Conservation (phyloP, 2,113 vertebrate species). For the Urocitellus parryii region DNA sequence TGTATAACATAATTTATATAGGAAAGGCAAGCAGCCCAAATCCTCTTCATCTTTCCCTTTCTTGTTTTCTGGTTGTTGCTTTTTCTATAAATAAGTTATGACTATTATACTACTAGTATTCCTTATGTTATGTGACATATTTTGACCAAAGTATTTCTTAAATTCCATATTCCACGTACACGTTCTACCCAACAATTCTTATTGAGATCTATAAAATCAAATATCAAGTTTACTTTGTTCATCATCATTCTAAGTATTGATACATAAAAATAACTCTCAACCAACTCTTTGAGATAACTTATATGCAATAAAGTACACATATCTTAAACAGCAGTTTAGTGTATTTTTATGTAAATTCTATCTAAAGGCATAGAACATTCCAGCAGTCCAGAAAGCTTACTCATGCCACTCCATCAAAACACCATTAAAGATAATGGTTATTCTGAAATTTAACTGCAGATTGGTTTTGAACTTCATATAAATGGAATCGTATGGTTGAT, state of each 20-base stretch:
- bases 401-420: background rate
- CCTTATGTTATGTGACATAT: background rate
- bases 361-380: background rate
- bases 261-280: background rate
- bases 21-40: background rate
- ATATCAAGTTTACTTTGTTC: background rate
- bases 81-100: background rate
- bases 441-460: background rate
- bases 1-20: background rate
- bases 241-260: constrained; percentile 8
- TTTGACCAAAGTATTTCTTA: background rate
- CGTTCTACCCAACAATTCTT: background rate
- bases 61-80: constrained; percentile 19
- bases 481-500: too few relatives aligned
- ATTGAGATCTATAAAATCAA: background rate
- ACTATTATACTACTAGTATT: background rate
- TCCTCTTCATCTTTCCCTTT: background rate
- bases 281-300: background rate
- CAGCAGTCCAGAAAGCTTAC: background rate
- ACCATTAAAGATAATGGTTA: background rate
- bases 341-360: background rate
- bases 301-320: background rate
- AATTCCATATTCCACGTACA: background rate
- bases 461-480: background rate
- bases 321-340: background rate